Evolutionary conservation across 53 echinoderm and acorn worm species (phyloP).

Genomic region (Actinopyga echinites): DNA sequence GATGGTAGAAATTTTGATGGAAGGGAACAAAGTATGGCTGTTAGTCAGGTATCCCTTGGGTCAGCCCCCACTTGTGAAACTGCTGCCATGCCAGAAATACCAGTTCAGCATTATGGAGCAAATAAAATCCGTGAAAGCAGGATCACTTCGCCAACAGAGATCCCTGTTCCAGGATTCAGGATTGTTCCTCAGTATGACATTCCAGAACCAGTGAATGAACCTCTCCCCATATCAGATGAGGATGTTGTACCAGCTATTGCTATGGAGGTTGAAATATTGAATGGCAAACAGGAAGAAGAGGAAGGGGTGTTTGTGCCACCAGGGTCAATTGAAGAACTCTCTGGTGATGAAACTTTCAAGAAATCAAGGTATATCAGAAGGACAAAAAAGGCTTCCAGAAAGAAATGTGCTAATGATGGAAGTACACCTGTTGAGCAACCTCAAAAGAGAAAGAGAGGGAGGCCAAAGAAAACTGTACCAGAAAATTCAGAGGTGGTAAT

Average conservation of each 20-base stretch:
- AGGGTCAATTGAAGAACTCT: no score
- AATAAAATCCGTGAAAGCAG: not conserved
- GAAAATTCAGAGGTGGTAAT: no score
- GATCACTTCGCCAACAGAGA: not conserved
- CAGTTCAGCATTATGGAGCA: no score
- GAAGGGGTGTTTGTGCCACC: slow-evolving; percentile 20
- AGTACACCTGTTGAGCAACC: no score
- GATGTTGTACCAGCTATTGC: not conserved
- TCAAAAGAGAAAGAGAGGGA: no score
- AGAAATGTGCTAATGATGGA: no score
- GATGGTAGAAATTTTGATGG: not conserved
- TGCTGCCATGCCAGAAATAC: not conserved
- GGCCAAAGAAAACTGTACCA: no score
- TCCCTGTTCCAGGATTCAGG: not conserved
- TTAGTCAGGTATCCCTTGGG: not conserved
- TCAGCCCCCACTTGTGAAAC: not conserved
- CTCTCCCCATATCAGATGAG: no score
- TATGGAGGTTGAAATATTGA: slow-evolving; percentile 26
- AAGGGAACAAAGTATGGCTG: not conserved
- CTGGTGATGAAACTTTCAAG: no score
- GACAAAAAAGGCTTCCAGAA: no score
- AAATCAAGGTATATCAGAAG: no score
- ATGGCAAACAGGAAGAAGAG: not conserved
- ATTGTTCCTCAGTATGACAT: not conserved
- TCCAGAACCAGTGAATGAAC: no score